A percentile compares a stretch with the other conserved stretches of the same genome.
These are phyloP conservation scores for Sander vitreus DNA, from an alignment of 2,113 vertebrate species.

Conservation along the genomic window DNA sequence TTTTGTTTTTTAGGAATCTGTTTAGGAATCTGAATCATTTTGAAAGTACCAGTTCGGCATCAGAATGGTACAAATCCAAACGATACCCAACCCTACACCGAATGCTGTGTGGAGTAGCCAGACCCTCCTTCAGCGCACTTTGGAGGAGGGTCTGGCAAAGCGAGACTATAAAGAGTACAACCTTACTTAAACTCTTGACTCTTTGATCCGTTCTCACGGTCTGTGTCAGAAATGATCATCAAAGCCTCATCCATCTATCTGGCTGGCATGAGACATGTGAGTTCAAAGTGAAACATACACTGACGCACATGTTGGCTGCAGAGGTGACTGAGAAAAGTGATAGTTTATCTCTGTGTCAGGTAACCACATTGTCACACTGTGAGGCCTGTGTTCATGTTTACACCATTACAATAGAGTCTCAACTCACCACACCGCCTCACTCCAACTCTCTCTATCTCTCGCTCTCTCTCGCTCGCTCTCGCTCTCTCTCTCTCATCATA, in stretches of 20 bases:
- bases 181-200: neutral
- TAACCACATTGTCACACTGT: conserved; percentile 56
- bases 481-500: conserved; percentile 49
- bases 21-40: too few relatives aligned
- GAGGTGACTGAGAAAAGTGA: conserved; percentile 39
- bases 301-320: conserved; percentile 14
- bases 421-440: conserved; percentile 30
- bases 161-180: neutral
- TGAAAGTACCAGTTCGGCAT: too few relatives aligned
- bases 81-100: too few relatives aligned
- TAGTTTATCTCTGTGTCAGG: conserved; percentile 59
- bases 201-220: conserved; percentile 6
- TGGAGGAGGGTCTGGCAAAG: too few relatives aligned
- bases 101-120: too few relatives aligned
- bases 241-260: neutral
- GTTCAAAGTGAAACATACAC: conserved; percentile 43
- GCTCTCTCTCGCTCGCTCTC: conserved; percentile 25
- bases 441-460: conserved; percentile 34
- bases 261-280: neutral
- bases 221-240: conserved; percentile 1
- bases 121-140: too few relatives aligned
- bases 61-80: too few relatives aligned
- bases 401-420: conserved; percentile 52
- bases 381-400: conserved; percentile 58
- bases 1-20: too few relatives aligned